These are phyloP conservation scores for Dendrolimus punctatus DNA, from an alignment of 1,140 invertebrate genomes.

Conservation along the genomic window DNA sequence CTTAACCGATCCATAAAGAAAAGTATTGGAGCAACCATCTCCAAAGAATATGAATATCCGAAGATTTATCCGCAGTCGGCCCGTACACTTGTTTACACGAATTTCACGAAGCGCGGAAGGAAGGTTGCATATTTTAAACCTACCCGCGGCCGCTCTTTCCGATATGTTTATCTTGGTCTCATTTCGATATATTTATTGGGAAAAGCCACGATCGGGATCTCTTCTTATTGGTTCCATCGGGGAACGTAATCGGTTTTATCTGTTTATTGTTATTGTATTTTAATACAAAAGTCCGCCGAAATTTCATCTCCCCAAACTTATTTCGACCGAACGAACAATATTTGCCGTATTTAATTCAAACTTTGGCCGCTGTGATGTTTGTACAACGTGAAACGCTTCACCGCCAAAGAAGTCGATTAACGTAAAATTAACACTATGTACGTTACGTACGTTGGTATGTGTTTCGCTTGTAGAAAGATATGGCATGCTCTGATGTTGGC, in stretches of 20 bases:
- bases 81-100: slow-evolving; percentile 49
- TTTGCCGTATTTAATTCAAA: slow-evolving; percentile 9
- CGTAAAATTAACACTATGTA: slow-evolving; percentile 32
- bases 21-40: slow-evolving; percentile 21
- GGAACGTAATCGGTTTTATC: slow-evolving; percentile 34
- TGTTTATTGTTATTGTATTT: slow-evolving; percentile 38
- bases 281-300: slow-evolving; percentile 18
- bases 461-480: slow-evolving; percentile 25
- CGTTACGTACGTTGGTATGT: slow-evolving; percentile 3
- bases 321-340: slow-evolving; percentile 6
- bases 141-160: slow-evolving; percentile 29
- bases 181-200: slow-evolving; percentile 64
- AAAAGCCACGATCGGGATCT: slow-evolving; percentile 44
- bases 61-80: slow-evolving; percentile 40
- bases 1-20: slow-evolving; percentile 16
- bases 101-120: slow-evolving; percentile 46
- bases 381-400: slow-evolving; percentile 8
- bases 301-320: slow-evolving; percentile 7
- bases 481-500: slow-evolving; percentile 50
- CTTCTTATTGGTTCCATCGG: slow-evolving; percentile 47
- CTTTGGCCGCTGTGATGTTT: slow-evolving; percentile 12
- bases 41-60: slow-evolving; percentile 31
- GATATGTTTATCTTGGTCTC: slow-evolving; percentile 62
- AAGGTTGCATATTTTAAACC: slow-evolving; percentile 56
- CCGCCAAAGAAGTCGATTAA: slow-evolving; percentile 25